Evolutionary conservation across 2,888 invertebrate genomes (phyloP), one percentile per base, ranked within the genome.

Genomic region (Melanchra persicariae): DNA sequence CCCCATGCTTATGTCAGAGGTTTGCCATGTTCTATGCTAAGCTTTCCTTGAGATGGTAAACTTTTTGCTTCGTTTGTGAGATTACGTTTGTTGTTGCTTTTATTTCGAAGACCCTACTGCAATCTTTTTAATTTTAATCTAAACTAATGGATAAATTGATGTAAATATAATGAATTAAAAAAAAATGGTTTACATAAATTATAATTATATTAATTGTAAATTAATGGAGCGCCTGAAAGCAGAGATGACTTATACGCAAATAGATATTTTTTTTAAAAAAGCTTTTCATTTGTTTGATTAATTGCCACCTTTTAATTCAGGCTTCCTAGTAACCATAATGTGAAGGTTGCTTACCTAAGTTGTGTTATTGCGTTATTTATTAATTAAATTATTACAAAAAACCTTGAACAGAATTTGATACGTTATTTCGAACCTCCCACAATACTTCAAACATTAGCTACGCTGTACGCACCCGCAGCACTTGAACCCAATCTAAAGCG

Each of bases 1-100:
- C 66, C 81, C 74, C 67, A 73, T 67, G 71, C 49, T 81, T 73
- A 70, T 74, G 70, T 81, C 70, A 73, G 70, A 68, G 10, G 37
- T 64, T 64, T 58, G 30, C 15, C 55, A 45, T 51, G 58, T 55
- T 43, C 22, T 6, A 43, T 58, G 45, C 37, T 26, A n/a, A 77
- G 43, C 61, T 58, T 74, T 79, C 47, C 40, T 52, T 26, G 22
- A 37, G 45, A 17, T 22, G 0, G 8, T n/a, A 19, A 62, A 45
- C 10, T 60, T 55, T 43, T 10, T 51, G 10, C 4, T n/a, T 34
- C 24, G n/a, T 64, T 12, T 37, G 0, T 37, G 7, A 4, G 17
- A 30, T 6, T 34, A 15, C 3, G 7, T 12, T n/a, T 34, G 3
- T n/a, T 22, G 12, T 54, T 54, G 10, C 1, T n/a, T 19, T 55